Evolutionary conservation across 2,113 vertebrate species (phyloP).

Genomic region (Sylvietta virens): DNA sequence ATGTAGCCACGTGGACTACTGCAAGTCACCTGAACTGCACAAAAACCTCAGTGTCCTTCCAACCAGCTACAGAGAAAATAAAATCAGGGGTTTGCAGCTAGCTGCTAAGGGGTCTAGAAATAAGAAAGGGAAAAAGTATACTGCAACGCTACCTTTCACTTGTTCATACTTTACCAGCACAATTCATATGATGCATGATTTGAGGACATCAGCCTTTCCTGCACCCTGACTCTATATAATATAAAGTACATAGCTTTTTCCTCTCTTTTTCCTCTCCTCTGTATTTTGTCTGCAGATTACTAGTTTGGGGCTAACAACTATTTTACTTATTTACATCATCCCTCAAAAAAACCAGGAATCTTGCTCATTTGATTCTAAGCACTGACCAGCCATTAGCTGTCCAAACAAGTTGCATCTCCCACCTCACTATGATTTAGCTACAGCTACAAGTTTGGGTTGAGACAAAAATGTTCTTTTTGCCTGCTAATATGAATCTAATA

Average conservation of each 20-base stretch:
- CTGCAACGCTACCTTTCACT: neutral
- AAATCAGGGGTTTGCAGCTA: neutral
- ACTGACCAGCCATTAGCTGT: neutral
- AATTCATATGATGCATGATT: neutral
- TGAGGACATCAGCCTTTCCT: neutral
- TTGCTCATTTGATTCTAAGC: neutral
- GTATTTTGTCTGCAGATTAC: neutral
- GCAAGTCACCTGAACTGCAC: neutral
- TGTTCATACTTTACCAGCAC: neutral
- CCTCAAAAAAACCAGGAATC: neutral
- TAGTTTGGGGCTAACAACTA: neutral
- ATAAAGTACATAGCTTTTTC: neutral
- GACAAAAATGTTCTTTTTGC: neutral
- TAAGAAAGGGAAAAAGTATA: neutral
- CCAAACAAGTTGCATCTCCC: neutral
- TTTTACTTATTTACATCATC: neutral
- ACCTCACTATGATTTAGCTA: neutral
- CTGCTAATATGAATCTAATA: neutral
- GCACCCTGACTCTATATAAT: neutral
- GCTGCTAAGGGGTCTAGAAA: neutral
- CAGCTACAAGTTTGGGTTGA: neutral
- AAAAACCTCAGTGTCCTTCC: neutral
- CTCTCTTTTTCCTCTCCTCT: neutral
- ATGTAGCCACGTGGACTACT: rapidly evolving
- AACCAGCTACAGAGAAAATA: neutral